Conservation (phyloP, 2,888 invertebrate species). For the Dysmachus trigonus region DNA sequence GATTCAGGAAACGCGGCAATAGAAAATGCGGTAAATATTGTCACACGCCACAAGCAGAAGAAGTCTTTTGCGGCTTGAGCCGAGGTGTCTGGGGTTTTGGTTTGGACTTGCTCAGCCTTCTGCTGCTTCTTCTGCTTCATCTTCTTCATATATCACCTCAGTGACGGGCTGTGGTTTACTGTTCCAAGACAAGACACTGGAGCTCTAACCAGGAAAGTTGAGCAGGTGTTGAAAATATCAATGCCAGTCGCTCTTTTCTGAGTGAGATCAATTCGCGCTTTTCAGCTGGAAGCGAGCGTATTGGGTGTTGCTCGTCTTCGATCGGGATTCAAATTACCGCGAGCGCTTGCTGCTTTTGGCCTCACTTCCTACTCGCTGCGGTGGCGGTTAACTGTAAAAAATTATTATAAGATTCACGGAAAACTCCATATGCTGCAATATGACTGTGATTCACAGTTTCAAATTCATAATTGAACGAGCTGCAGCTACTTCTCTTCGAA, state of each 20-base stretch:
- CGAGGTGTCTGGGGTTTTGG: background rate
- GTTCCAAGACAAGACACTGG: background rate
- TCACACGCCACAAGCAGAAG: background rate
- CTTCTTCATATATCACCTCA: background rate
- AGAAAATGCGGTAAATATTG: background rate
- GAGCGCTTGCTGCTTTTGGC: background rate
- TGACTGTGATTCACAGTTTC: background rate
- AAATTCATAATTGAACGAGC: background rate
- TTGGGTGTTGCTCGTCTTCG: background rate
- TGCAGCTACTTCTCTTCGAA: background rate
- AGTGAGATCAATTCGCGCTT: background rate
- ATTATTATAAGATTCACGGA: background rate
- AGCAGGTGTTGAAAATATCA: background rate
- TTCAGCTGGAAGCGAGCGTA: background rate
- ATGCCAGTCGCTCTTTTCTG: background rate
- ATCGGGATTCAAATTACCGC: slow-evolving; percentile 13
- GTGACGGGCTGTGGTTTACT: background rate
- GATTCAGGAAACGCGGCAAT: background rate
- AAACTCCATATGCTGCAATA: background rate
- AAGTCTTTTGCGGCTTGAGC: background rate
- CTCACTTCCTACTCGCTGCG: slow-evolving; percentile 23
- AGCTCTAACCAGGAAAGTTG: background rate
- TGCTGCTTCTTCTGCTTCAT: background rate
- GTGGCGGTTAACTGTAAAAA: slow-evolving; percentile 20
- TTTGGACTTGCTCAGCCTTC: background rate